Conservation (phyloP, 1,140 invertebrate genomes). For the Rhopalosiphum padi region DNA sequence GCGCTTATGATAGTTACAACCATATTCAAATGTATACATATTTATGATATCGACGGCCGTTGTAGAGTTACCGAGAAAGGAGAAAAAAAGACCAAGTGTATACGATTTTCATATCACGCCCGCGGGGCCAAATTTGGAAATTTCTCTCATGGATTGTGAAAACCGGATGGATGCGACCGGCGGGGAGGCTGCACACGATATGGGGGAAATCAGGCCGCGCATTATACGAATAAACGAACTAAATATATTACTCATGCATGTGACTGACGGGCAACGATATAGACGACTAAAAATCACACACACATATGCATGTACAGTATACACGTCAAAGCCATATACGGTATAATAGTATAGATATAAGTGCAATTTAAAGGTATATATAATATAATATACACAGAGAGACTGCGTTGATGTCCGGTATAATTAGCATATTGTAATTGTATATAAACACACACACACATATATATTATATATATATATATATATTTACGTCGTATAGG, state of each 20-base stretch:
- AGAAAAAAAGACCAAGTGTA: not conserved
- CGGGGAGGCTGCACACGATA: not conserved
- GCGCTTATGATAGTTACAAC: not conserved
- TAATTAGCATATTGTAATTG: constrained; percentile 13
- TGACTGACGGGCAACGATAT: constrained; percentile 2
- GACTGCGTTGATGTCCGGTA: not conserved
- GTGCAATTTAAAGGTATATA: not conserved
- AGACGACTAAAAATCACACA: not conserved
- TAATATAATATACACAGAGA: not conserved
- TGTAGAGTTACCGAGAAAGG: not conserved
- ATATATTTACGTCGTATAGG: not conserved
- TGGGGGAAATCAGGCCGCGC: constrained; percentile 8
- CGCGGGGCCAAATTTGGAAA: constrained; percentile 39
- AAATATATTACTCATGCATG: not conserved
- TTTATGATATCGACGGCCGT: not conserved
- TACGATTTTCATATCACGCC: constrained; percentile 36
- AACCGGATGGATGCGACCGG: not conserved
- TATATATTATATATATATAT: too few species aligned
- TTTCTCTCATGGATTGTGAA: constrained; percentile 22
- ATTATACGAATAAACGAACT: not conserved
- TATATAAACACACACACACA: not conserved
- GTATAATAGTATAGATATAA: not conserved
- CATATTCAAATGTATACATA: not conserved
- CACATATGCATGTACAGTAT: not conserved
- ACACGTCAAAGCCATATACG: not conserved